A percentile compares a stretch with the other conserved stretches of the same genome.
Evolutionary conservation across 2,888 invertebrate genomes (phyloP).

Genomic region (Lepidocyrtoides sp.): DNA sequence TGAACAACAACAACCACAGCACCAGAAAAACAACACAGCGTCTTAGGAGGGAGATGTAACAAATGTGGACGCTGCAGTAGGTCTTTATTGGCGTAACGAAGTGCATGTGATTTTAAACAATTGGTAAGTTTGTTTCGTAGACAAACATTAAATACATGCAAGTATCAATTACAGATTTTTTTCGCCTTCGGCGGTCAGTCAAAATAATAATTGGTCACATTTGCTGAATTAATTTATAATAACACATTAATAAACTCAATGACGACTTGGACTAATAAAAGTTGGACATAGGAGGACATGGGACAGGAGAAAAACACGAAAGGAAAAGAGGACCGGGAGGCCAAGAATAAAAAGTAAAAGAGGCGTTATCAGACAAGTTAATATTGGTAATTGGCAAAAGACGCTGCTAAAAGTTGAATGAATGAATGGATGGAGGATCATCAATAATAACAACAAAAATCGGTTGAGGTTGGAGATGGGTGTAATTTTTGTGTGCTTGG

Average conservation of each 20-base stretch:
- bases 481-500: constrained; percentile 22
- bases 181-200: neutral
- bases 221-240: constrained; percentile 8
- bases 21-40: neutral
- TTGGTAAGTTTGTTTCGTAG: neutral
- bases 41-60: neutral
- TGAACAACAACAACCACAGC: neutral
- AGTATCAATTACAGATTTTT: constrained; percentile 16
- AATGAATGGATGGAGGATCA: neutral
- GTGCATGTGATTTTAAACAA: neutral
- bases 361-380: neutral
- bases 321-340: neutral
- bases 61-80: neutral
- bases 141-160: constrained; percentile 1
- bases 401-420: neutral
- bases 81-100: neutral
- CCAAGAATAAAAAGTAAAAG: neutral
- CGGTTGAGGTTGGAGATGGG: neutral
- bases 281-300: neutral
- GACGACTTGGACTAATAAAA: constrained; percentile 6
- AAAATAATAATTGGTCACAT: constrained; percentile 2
- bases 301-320: neutral
- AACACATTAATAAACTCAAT: neutral
- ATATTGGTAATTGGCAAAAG: neutral
- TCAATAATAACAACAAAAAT: constrained; percentile 13